phyloP scores from a whole-genome alignment of 2,888 invertebrate genomes.

The Ophioninae sp. region DNA sequence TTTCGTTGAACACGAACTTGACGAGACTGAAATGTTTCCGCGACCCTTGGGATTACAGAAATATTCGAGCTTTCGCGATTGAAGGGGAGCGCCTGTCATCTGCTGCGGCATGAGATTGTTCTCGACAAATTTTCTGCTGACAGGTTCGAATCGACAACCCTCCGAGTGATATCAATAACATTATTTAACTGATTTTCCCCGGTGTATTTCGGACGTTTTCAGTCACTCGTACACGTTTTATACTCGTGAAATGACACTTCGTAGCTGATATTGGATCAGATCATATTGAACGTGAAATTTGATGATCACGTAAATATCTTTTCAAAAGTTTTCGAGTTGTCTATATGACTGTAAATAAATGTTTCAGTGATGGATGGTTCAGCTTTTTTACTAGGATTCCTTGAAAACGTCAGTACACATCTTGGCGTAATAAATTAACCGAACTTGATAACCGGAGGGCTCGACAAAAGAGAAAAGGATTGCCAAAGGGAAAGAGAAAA shows the following conservation, averaged over 20 bases:
- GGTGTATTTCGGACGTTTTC: neutral
- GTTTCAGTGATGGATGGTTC: no score
- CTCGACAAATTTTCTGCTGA: neutral
- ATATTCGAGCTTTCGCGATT: constrained; percentile 6
- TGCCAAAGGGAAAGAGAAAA: no score
- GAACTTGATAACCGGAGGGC: neutral
- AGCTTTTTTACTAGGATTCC: no score
- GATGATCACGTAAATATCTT: no score
- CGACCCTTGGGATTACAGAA: neutral
- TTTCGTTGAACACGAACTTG: neutral
- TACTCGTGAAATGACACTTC: no score
- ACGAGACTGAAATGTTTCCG: neutral
- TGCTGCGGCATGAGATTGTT: neutral
- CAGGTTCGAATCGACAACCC: neutral
- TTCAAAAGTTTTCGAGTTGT: no score
- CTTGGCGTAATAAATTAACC: neutral
- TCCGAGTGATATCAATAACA: neutral
- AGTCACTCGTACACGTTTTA: no score
- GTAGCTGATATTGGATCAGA: no score
- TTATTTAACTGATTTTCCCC: neutral
- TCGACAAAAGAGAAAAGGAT: no score
- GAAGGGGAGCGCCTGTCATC: neutral
- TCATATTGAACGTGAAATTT: no score
- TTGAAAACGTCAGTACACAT: no score
- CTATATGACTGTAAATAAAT: no score